Conservation (phyloP, 2,888 invertebrate genomes). For the Agriotes lineatus region DNA sequence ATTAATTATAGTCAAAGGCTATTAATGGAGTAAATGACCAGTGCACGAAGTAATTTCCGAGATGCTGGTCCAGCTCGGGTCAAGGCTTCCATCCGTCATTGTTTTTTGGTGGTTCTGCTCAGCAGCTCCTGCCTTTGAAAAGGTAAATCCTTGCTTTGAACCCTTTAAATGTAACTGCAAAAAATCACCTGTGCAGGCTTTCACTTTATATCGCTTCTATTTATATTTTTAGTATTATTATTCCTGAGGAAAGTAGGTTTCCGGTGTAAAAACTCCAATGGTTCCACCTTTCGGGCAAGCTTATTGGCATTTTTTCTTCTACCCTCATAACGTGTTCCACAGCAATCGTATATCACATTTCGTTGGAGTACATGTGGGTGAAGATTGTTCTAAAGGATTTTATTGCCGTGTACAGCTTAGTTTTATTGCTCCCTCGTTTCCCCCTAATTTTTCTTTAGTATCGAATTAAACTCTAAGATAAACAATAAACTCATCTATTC, state of each 20-base stretch:
- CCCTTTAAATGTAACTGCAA: too few species aligned
- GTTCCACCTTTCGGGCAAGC: background rate
- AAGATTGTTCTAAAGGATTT: constrained; percentile 33
- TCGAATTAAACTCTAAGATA: too few species aligned
- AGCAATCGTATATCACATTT: constrained; percentile 29
- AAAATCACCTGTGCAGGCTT: too few species aligned
- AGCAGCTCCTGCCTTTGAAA: background rate
- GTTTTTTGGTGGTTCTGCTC: constrained; percentile 27
- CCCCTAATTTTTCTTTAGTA: constrained; percentile 2
- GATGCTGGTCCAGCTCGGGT: constrained; percentile 34
- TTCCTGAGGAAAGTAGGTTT: background rate
- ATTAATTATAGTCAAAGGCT: constrained; percentile 33
- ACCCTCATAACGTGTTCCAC: constrained; percentile 29
- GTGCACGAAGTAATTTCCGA: constrained; percentile 37
- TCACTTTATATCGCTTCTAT: background rate
- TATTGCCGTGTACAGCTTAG: constrained; percentile 20
- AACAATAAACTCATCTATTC: too few species aligned
- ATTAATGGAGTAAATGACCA: constrained; percentile 36
- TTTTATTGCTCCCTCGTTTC: constrained; percentile 20
- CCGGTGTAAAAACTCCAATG: too few species aligned
- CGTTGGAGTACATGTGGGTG: constrained; percentile 34
- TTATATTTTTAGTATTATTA: background rate
- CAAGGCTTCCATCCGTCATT: constrained; percentile 39
- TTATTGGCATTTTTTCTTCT: background rate
- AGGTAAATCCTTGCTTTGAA: background rate